These are phyloP conservation scores for Chelmon rostratus DNA, from an alignment of 2,797 vertebrate species.

Conservation along the genomic window DNA sequence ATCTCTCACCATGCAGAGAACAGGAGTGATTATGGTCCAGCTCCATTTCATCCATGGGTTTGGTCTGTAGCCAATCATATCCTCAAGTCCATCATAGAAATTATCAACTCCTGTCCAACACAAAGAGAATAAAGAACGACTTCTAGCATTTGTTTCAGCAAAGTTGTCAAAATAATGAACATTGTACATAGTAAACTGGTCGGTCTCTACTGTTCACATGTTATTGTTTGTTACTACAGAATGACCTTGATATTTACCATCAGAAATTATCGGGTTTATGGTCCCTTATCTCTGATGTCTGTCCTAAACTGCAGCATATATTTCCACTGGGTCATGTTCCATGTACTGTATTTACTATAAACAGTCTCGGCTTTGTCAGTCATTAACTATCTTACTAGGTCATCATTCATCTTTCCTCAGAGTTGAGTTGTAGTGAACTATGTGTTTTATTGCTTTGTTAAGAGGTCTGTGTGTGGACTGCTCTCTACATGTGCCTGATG, in stretches of 20 bases:
- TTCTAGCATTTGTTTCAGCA: slow-evolving; percentile 1
- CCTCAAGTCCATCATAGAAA: slow-evolving; percentile 97
- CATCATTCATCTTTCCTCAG: not conserved
- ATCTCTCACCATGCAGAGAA: slow-evolving; percentile 90
- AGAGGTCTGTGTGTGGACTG: not conserved
- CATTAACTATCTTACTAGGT: not conserved
- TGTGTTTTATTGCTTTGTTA: slow-evolving; percentile 17
- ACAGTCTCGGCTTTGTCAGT: slow-evolving; percentile 14
- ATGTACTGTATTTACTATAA: slow-evolving; percentile 30
- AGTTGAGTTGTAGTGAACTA: not conserved
- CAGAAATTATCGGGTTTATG: slow-evolving; percentile 27
- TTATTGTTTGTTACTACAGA: slow-evolving; percentile 16
- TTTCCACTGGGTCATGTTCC: slow-evolving; percentile 35
- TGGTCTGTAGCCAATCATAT: slow-evolving; percentile 99
- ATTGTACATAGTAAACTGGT: slow-evolving; percentile 4
- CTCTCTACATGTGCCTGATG: too few relatives aligned
- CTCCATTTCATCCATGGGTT: slow-evolving; percentile 99
- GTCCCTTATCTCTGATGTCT: slow-evolving; percentile 36
- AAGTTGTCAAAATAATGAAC: not conserved
- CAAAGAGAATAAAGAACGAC: slow-evolving; percentile 30
- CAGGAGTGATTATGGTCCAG: slow-evolving; percentile 95
- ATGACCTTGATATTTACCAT: slow-evolving; percentile 24
- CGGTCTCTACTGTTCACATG: not conserved
- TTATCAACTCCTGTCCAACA: slow-evolving; percentile 90
- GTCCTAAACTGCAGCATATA: slow-evolving; percentile 19